Percentiles rank a stretch among this genome's conserved stretches.
Conservation (phyloP, 1,140 invertebrate species). For the Eciton burchellii region DNA sequence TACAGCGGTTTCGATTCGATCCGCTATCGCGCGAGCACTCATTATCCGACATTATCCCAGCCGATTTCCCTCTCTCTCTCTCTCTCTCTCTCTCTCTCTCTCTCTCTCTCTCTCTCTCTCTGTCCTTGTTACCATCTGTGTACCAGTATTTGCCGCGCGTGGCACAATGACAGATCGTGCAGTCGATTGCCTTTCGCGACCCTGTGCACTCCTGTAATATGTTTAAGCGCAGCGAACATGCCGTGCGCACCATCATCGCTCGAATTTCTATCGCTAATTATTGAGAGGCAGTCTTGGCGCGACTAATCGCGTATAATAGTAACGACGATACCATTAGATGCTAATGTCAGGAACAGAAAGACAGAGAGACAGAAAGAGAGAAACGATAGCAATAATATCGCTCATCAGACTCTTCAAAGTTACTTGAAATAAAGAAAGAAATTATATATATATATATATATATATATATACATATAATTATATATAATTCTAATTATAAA, state of each 20-base stretch:
- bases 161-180: constrained; percentile 51
- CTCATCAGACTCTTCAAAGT: neutral
- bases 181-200: constrained; percentile 31
- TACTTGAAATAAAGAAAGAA: neutral
- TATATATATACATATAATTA: neutral
- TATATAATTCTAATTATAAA: too few relatives aligned
- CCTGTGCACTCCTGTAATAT: constrained; percentile 37
- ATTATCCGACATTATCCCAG: constrained; percentile 58
- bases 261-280: constrained; percentile 40
- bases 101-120: neutral
- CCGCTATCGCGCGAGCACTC: constrained; percentile 39
- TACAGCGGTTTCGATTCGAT: constrained; percentile 48
- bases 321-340: too few relatives aligned
- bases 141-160: neutral
- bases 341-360: neutral
- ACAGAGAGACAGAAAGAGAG: neutral
- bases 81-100: neutral
- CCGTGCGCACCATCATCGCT: constrained; percentile 1
- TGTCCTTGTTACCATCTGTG: neutral
- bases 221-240: constrained; percentile 30
- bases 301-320: neutral
- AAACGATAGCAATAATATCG: neutral
- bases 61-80: neutral
- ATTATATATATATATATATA: too few relatives aligned
- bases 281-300: constrained; percentile 9